Base-by-base conservation (phyloP, 2,888 invertebrate genomes). In the Rotaria socialis region DNA sequence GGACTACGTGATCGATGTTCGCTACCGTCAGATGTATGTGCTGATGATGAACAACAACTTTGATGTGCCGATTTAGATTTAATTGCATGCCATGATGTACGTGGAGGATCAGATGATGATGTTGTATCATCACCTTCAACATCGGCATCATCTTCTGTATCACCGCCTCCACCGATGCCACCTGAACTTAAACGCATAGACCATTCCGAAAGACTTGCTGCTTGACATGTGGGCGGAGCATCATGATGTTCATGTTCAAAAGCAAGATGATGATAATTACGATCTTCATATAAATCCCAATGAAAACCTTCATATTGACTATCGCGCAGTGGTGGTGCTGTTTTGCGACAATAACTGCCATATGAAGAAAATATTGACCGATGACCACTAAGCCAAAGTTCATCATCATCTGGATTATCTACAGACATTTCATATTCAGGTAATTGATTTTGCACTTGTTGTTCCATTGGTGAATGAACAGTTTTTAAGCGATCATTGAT, bases 321-420 rank as follows among this genome's bases (percentile, higher is more conserved):
- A 47, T 43, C 43, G 24, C 47, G 80, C 8, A 80, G n/a, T 80
- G 47, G 80, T 24, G 43, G 24, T n/a, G 80, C 47, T 14, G 80
- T n/a, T 80, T 80, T 80, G n/a, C 80, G 80, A 47, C 43, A 47
- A 80, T 47, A 14, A 43, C 47, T 47, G 47, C 80, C 80, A 80
- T 80, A 80, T 8, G 80, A 80, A 47, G 80, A 80, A 47, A 80
- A 80, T 24, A 80, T 80, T 0, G 47, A 47, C n/a, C 80, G 80
- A 80, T 80, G 80, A 47, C 80, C 80, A 47, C 80, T 80, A 2
- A 80, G n/a, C 80, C 80, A 80, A 80, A 80, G 80, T 80, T 80
- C 80, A 80, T 47, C 80, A n/a, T 80, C 47, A 80, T 80, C 80
- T 24, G 80, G 47, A 80, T 47, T 43, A n/a, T 80, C 80, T 19